Percentiles rank a stretch among this genome's conserved stretches.
These are phyloP conservation scores for Cranoglanis bouderius DNA, from an alignment of 2,113 vertebrate species.

Conservation along the genomic window DNA sequence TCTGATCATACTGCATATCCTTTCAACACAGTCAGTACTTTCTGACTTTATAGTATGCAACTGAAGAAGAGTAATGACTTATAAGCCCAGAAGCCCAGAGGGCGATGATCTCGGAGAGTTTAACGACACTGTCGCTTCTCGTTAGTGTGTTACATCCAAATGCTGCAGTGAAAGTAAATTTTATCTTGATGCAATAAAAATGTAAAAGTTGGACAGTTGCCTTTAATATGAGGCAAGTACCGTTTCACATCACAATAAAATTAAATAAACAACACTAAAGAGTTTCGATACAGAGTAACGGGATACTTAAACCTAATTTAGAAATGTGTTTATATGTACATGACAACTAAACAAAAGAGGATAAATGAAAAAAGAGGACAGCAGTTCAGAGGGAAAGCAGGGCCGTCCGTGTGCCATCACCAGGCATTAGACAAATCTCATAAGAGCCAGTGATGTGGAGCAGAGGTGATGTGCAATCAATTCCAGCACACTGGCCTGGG, in stretches of 20 bases:
- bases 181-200: no score
- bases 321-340: background rate
- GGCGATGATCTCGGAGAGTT: background rate
- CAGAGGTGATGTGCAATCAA: conserved; percentile 60
- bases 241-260: background rate
- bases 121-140: background rate
- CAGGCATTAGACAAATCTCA: conserved; percentile 55
- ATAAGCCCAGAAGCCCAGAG: background rate
- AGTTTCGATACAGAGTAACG: background rate
- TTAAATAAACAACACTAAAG: background rate
- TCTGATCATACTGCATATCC: background rate
- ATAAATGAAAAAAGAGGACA: conserved; percentile 18
- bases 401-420: conserved; percentile 35
- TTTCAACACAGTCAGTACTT: background rate
- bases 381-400: conserved; percentile 34
- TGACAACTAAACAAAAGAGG: background rate
- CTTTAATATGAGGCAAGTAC: background rate
- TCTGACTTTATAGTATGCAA: background rate
- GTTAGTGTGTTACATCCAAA: background rate
- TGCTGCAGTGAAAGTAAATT: background rate
- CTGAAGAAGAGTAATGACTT: background rate
- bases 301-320: background rate
- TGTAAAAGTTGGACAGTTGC: background rate
- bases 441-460: conserved; percentile 42
- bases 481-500: conserved; percentile 53